A percentile compares a stretch with the other conserved stretches of the same genome.
Evolutionary conservation across 2,888 invertebrate genomes (phyloP).

Genomic region (Amphipoea lucens): DNA sequence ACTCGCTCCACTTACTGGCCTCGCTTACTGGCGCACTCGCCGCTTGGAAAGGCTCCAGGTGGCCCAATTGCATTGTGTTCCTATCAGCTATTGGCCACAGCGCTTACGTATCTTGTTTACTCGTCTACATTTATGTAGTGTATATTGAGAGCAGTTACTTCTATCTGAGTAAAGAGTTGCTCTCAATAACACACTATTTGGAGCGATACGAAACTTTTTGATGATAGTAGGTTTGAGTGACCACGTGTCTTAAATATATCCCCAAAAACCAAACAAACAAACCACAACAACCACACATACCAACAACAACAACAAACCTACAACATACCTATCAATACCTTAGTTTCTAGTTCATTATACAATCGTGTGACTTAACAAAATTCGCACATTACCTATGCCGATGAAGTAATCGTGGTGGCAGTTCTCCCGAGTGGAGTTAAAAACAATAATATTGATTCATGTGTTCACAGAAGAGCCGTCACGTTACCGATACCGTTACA

Average conservation of each 20-base stretch:
- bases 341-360: not conserved
- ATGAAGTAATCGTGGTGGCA: slow-evolving; percentile 17
- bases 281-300: too few species aligned
- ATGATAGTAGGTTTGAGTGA: not conserved
- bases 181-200: slow-evolving; percentile 4
- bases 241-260: not conserved
- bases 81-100: slow-evolving; percentile 45
- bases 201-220: slow-evolving; percentile 1
- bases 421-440: slow-evolving; percentile 4
- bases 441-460: slow-evolving; percentile 53
- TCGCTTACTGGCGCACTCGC: slow-evolving; percentile 13
- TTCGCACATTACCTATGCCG: not conserved
- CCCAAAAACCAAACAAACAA: too few species aligned
- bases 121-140: slow-evolving; percentile 16
- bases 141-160: slow-evolving; percentile 4
- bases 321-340: not conserved
- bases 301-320: too few species aligned
- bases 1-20: slow-evolving; percentile 29
- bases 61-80: slow-evolving; percentile 52
- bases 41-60: slow-evolving; percentile 61
- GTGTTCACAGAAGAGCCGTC: slow-evolving; percentile 41
- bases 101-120: slow-evolving; percentile 30
- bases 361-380: slow-evolving; percentile 4
- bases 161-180: slow-evolving; percentile 10
- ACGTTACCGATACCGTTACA: slow-evolving; percentile 34